Evolutionary conservation across 2,888 invertebrate genomes (phyloP).

Genomic region (Drosophila demipolita): DNA sequence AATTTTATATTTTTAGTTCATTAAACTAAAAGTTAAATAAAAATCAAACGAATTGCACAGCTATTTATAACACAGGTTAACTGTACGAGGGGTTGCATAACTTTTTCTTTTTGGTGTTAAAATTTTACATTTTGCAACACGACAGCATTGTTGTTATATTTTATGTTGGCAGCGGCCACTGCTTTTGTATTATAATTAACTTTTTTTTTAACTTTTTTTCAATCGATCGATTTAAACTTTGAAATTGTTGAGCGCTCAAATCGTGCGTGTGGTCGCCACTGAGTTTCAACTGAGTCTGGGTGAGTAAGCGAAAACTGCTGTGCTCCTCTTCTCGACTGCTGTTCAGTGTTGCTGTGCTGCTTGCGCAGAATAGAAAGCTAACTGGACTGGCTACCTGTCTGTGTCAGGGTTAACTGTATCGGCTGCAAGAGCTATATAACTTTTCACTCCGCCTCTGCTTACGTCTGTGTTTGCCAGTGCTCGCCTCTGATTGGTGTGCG

Average conservation of each 20-base stretch:
- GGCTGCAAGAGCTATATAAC: conserved; percentile 2
- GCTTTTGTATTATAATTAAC: background rate
- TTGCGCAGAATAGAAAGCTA: conserved; percentile 15
- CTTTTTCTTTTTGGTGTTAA: background rate
- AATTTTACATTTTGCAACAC: background rate
- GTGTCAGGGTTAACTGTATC: conserved; percentile 1
- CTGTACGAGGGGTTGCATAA: background rate
- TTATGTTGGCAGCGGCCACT: background rate
- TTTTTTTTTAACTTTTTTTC: background rate
- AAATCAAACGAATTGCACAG: background rate
- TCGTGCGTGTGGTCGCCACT: conserved; percentile 61
- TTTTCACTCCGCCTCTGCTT: conserved; percentile 20
- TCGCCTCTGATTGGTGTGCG: conserved; percentile 29
- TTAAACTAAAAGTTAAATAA: background rate
- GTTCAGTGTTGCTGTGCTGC: background rate
- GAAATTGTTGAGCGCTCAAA: conserved; percentile 14
- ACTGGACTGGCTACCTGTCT: background rate
- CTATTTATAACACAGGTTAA: background rate
- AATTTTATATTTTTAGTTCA: background rate
- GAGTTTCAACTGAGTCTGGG: conserved; percentile 53
- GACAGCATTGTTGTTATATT: no score
- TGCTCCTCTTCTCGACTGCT: background rate
- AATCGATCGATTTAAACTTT: conserved; percentile 3
- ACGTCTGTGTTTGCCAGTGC: background rate
- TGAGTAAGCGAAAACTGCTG: conserved; percentile 48